Evolutionary conservation across 2,888 invertebrate genomes (phyloP), one percentile per base, ranked within the genome.

Genomic region (Oscheius myriophilus): DNA sequence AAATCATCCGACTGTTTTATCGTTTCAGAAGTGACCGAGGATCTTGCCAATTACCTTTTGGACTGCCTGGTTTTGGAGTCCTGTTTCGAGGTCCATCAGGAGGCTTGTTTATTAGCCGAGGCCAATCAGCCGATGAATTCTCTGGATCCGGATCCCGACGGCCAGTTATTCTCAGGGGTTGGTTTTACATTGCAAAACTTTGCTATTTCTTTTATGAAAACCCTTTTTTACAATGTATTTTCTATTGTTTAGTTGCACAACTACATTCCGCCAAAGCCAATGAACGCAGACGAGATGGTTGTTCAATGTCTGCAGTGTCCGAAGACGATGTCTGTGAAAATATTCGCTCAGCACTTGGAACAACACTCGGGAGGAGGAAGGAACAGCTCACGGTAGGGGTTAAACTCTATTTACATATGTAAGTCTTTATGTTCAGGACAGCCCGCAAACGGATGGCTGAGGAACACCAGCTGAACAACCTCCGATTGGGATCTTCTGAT

Each of bases 311-410:
- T 12, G n/a, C n/a, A 46, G 46, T 46, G 46, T 18, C n/a, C n/a
- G 18, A 46, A 46, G 46, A 18, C 46, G 46, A 18, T 46, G 46
- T 16, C 46, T 18, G 46, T 46, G 46, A 46, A 46, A 46, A 46
- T 46, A 16, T 46, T 46, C 46, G 46, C 46, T 12, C 46, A 46
- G 11, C 46, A 46, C 11, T 46, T 46, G 46, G 46, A 46, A 46
- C 46, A 46, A 18, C 46, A 46, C 11, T 18, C n/a, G n/a, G 46
- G 46, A 4, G 46, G 46, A 16, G 46, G 46, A 16, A 46, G 46
- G 18, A 46, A 46, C 46, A 46, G 46, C 11, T 46, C 18, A 3
- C 16, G 46, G 46, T 46, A 18, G 18, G 43, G 14, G 3, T 46
- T 16, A 46, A 46, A 3, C n/a, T 46, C 18, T 46, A 2, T 18